Percentiles rank a stretch among this genome's conserved stretches.
Evolutionary conservation across 2,888 invertebrate genomes (phyloP).

Genomic region (Drosophila mulleri): DNA sequence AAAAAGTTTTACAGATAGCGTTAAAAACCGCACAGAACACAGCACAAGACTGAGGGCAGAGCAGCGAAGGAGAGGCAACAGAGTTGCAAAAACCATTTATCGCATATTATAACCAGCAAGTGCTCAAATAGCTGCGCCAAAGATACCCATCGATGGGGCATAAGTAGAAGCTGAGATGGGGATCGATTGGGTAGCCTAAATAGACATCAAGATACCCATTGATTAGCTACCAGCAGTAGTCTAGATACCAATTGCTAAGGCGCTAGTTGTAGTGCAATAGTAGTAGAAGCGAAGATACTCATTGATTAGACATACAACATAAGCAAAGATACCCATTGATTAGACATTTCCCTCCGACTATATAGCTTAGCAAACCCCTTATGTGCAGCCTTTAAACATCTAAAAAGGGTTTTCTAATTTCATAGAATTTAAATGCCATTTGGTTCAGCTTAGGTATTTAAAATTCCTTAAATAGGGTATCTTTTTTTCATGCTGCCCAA

Average conservation of each 20-base stretch:
- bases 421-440: not conserved
- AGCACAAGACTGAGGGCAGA: not conserved
- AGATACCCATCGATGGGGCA: not conserved
- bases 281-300: not conserved
- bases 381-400: not conserved
- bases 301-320: no score
- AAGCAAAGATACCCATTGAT: not conserved
- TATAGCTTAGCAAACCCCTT: no score
- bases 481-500: not conserved
- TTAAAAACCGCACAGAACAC: conserved; percentile 7
- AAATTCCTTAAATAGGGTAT: conserved; percentile 24
- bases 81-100: conserved; percentile 20
- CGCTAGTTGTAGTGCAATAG: not conserved
- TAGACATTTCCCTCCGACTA: not conserved
- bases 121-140: not conserved
- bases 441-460: not conserved
- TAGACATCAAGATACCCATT: not conserved
- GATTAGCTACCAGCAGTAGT: not conserved
- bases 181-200: not conserved
- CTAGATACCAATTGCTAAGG: not conserved
- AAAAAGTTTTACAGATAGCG: conserved; percentile 29
- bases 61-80: not conserved
- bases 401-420: not conserved
- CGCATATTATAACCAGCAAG: conserved; percentile 10
- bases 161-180: not conserved